Base-by-base conservation (phyloP, 2,888 invertebrate species). In the Loripinus fragilis region DNA sequence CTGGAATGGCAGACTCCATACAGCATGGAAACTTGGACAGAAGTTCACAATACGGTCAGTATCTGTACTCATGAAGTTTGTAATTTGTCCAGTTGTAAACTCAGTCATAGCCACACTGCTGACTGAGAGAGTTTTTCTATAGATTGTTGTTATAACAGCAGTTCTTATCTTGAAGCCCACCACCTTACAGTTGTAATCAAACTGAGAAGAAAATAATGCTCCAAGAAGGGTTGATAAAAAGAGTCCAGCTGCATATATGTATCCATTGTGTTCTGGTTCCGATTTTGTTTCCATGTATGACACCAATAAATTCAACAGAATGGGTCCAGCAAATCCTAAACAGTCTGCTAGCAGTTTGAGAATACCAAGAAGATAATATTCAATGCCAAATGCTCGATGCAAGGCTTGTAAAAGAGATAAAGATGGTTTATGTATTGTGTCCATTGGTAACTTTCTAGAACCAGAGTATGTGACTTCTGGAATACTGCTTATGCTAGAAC, bases 61-160 rank as follows among this genome's bases (percentile, higher is more conserved):
- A 93, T 99, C 99, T 0, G 98, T 98, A 41, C 98, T 98, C 97
- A 99, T 98, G 88, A 98, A 97, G 94, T 99, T 99, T 0, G 98
- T 95, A 76, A 99, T 96, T 94, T 99, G 97, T 0, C 99, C 99
- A 52, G 96, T 87, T 60, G 86, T 91, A 79, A 93, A 94, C 28
- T 85, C 86, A 17, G 94, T 91, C 71, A 95, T 87, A 1, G 92
- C 90, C 20, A 94, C 93, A 74, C 92, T 91, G 80, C 93, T 94
- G 15, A 95, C 91, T 30, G 94, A 94, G 35, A 96, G 92, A 15
- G 95, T 95, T 93, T 96, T 96, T 82, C 96, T 95, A 90, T 98
- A 97, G 78, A 98, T 95, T 20, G 96, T 95, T 7, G 97, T 96
- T 0, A 98, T 95, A 48, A 99, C 94, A 0, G 97, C 96, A 8